These are phyloP conservation scores for Protodeltote pygarga DNA, from an alignment of 2,888 invertebrate genomes.

Conservation along the genomic window DNA sequence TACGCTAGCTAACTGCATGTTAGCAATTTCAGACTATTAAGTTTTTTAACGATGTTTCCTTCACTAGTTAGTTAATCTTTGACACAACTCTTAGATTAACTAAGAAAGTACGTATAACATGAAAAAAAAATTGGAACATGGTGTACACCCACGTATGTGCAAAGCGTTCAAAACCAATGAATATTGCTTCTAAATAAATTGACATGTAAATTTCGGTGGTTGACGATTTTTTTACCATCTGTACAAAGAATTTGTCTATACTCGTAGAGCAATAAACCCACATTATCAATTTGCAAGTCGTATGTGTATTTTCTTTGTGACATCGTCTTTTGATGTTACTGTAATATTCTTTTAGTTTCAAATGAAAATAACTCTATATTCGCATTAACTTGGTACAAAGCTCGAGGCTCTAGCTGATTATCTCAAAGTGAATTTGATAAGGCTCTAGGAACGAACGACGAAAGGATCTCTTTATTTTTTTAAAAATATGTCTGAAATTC, in stretches of 20 bases:
- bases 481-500: neutral
- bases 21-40: too few relatives aligned
- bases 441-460: slow-evolving; percentile 1
- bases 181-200: too few relatives aligned
- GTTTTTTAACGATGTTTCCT: too few relatives aligned
- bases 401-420: slow-evolving; percentile 9
- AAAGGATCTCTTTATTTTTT: neutral
- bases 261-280: slow-evolving; percentile 33
- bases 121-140: too few relatives aligned
- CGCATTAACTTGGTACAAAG: slow-evolving; percentile 1
- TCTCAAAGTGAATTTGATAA: slow-evolving; percentile 24
- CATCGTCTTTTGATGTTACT: neutral
- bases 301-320: slow-evolving; percentile 9
- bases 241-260: slow-evolving; percentile 22
- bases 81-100: too few relatives aligned
- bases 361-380: slow-evolving; percentile 9
- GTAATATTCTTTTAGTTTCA: neutral
- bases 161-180: too few relatives aligned
- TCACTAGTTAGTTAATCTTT: too few relatives aligned
- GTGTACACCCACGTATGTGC: too few relatives aligned
- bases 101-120: too few relatives aligned
- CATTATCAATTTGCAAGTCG: slow-evolving; percentile 6
- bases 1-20: too few relatives aligned
- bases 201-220: too few relatives aligned
- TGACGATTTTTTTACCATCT: too few relatives aligned